Conservation (phyloP, 37 sponge, comb jelly and placozoan species). For the Beroe ovata region DNA sequence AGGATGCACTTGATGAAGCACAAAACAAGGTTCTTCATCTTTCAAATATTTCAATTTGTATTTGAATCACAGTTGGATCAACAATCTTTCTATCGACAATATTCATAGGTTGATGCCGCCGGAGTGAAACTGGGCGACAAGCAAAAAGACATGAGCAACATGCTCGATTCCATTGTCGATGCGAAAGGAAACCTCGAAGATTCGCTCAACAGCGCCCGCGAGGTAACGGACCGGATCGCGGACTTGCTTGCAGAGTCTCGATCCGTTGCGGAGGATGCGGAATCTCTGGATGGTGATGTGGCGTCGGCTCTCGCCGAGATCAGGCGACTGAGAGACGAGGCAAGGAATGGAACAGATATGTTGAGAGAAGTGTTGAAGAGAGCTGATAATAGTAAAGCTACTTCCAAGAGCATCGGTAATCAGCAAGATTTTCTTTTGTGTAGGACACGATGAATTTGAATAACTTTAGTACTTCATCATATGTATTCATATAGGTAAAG, state of each 20-base stretch:
- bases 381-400: slow-evolving; percentile 8
- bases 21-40: background rate
- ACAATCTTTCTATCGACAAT: no score
- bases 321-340: slow-evolving; percentile 27
- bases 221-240: slow-evolving; percentile 24
- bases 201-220: background rate
- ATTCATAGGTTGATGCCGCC: slow-evolving; percentile 36
- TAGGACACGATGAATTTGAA: no score
- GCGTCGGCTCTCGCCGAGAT: slow-evolving; percentile 57
- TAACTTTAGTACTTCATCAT: no score
- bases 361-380: slow-evolving; percentile 40
- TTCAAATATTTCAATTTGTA: background rate
- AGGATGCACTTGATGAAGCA: slow-evolving; percentile 15
- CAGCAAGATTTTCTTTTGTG: background rate
- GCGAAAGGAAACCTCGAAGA: slow-evolving; percentile 48
- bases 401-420: slow-evolving; percentile 23
- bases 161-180: background rate
- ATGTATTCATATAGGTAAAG: no score
- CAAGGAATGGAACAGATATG: slow-evolving; percentile 2
- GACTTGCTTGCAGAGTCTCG: background rate
- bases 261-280: slow-evolving; percentile 17
- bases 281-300: slow-evolving; percentile 5
- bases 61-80: no score
- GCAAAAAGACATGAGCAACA: slow-evolving; percentile 1
- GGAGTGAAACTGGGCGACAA: slow-evolving; percentile 17